Evolutionary conservation across 2,113 vertebrate genomes (phyloP).

Genomic region (Lasiurus cinereus): DNA sequence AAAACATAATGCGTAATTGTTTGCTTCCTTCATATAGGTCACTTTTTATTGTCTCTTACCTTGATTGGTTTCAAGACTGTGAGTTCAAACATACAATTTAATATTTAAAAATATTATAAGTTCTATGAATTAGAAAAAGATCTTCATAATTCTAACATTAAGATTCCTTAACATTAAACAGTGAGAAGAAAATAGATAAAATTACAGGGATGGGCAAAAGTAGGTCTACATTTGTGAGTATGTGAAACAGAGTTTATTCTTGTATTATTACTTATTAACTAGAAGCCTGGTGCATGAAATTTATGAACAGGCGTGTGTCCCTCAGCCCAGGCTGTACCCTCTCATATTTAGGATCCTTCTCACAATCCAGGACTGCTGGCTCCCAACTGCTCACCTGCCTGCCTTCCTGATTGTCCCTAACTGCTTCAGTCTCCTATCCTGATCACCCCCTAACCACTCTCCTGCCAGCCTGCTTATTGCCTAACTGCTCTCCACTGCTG

Average conservation of each 20-base stretch:
- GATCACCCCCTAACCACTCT: too few species aligned
- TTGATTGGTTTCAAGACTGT: slow-evolving; percentile 33
- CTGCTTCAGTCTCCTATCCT: too few species aligned
- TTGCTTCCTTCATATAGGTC: background rate
- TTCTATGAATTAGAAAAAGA: slow-evolving; percentile 45
- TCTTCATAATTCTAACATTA: background rate
- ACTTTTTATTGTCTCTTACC: background rate
- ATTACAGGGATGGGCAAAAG: background rate
- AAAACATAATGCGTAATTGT: background rate
- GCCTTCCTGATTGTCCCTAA: too few species aligned
- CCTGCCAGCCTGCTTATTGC: too few species aligned
- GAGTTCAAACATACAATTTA: slow-evolving; percentile 38
- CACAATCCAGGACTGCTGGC: too few species aligned
- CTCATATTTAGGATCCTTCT: too few species aligned
- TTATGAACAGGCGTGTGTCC: too few species aligned
- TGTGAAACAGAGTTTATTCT: background rate
- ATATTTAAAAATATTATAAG: slow-evolving; percentile 8
- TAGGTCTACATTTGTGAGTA: background rate
- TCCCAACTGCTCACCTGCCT: too few species aligned
- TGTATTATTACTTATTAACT: background rate
- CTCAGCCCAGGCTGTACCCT: too few species aligned
- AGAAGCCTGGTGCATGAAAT: too few species aligned
- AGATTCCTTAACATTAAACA: background rate
- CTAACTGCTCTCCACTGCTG: too few species aligned
- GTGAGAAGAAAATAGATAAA: background rate